These are phyloP conservation scores for Numenius phaeopus DNA, from an alignment of 2,797 vertebrate species.

Conservation along the genomic window DNA sequence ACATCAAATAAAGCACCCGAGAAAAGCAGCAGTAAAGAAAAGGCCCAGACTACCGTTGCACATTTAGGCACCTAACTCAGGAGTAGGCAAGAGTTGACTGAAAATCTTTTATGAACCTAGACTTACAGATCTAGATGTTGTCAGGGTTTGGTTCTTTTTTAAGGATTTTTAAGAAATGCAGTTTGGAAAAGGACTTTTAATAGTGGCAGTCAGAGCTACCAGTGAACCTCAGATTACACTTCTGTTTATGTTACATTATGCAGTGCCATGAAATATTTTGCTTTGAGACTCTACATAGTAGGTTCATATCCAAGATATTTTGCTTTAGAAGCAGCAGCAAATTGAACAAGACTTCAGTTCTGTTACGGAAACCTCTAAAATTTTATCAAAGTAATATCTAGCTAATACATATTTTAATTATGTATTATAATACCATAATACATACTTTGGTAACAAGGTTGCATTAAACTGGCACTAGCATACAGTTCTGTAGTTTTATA, in stretches of 20 bases:
- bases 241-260: not conserved
- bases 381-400: not conserved
- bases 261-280: not conserved
- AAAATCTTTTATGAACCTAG: not conserved
- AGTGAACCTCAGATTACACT: not conserved
- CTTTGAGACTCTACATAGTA: not conserved
- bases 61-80: not conserved
- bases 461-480: not conserved
- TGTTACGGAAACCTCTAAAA: not conserved
- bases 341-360: not conserved
- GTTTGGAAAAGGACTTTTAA: not conserved
- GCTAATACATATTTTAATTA: not conserved
- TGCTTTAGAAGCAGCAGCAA: not conserved
- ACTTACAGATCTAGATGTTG: not conserved
- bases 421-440: too few species aligned
- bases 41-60: not conserved
- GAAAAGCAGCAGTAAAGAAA: not conserved
- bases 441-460: not conserved
- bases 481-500: not conserved
- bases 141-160: not conserved
- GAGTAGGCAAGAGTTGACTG: not conserved
- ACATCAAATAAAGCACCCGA: not conserved
- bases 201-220: not conserved
- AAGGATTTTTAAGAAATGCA: not conserved
- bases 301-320: not conserved